Conservation (phyloP, 1,140 invertebrate species). For the Apolygus lucorum region DNA sequence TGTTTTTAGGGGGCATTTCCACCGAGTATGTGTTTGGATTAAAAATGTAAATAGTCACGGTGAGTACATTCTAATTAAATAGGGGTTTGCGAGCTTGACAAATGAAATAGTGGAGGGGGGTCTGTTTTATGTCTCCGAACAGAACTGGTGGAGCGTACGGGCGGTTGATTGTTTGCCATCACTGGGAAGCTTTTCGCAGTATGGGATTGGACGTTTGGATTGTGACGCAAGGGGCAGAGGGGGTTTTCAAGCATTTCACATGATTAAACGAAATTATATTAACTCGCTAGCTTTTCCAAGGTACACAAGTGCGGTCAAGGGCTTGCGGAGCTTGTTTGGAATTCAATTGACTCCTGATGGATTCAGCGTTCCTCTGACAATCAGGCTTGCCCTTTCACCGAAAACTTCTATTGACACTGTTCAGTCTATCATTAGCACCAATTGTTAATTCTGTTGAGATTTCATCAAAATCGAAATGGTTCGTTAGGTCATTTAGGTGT, state of each 20-base stretch:
- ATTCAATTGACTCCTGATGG: slow-evolving; percentile 16
- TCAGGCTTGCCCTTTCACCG: too few species aligned
- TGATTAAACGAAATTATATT: slow-evolving; percentile 20
- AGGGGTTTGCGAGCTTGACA: slow-evolving; percentile 1
- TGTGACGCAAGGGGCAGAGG: not conserved
- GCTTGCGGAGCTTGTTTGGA: not conserved
- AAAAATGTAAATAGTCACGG: slow-evolving; percentile 20
- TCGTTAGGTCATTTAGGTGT: too few species aligned
- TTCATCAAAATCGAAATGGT: too few species aligned
- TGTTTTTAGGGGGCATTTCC: not conserved
- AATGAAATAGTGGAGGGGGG: slow-evolving; percentile 10
- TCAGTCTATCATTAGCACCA: not conserved
- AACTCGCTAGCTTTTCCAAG: slow-evolving; percentile 11
- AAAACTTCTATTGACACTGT: not conserved
- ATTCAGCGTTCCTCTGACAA: not conserved
- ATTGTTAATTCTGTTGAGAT: too few species aligned
- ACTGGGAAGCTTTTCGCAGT: not conserved
- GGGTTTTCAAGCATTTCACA: not conserved
- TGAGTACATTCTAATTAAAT: slow-evolving; percentile 21
- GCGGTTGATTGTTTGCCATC: not conserved
- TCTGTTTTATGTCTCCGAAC: not conserved
- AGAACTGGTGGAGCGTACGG: not conserved
- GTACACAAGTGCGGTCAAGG: slow-evolving; percentile 12
- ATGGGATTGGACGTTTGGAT: too few species aligned
- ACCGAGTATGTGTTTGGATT: slow-evolving; percentile 17